Evolutionary conservation across 2,113 vertebrate species (phyloP).

Genomic region (Orycteropus afer): DNA sequence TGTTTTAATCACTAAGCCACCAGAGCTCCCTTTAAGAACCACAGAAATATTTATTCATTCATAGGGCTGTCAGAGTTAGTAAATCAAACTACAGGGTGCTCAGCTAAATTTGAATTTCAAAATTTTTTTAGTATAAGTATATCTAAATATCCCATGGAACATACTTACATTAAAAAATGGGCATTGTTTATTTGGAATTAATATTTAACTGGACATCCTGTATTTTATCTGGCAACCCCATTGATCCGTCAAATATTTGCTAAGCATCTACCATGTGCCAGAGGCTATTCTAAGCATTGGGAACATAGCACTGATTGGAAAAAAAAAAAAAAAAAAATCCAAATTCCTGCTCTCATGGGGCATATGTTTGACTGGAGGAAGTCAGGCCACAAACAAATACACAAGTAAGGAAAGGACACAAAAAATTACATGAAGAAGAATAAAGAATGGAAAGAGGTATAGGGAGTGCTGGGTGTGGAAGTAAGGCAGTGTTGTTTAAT

Average conservation of each 20-base stretch:
- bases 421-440: not conserved
- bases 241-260: conserved; percentile 36
- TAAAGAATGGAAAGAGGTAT: not conserved
- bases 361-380: not conserved
- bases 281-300: not conserved
- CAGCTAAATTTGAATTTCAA: conserved; percentile 34
- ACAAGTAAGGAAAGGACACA: conserved; percentile 2
- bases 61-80: not conserved
- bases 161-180: not conserved
- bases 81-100: not conserved
- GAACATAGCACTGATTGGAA: no score
- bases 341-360: not conserved
- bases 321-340: not conserved
- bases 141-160: not conserved
- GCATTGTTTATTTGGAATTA: not conserved
- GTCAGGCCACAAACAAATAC: not conserved
- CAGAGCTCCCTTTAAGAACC: no score
- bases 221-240: conserved; percentile 20
- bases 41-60: not conserved
- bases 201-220: not conserved
- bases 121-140: conserved; percentile 12
- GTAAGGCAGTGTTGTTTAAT: not conserved
- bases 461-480: not conserved
- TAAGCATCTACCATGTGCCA: not conserved
- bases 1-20: no score